These are phyloP conservation scores for Drosophila yooni DNA, from an alignment of 2,888 invertebrate genomes.

Conservation along the genomic window DNA sequence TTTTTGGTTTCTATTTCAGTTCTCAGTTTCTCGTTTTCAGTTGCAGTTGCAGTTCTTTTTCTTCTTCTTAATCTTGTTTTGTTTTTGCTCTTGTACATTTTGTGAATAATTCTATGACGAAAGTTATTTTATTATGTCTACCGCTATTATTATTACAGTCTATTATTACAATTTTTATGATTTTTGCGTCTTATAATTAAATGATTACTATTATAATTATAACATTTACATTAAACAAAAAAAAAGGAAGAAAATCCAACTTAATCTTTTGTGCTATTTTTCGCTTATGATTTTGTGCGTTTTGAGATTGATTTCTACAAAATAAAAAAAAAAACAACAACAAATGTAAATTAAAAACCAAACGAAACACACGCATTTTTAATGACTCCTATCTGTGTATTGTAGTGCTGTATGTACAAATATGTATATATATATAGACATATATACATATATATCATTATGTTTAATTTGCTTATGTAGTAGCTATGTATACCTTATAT, in stretches of 20 bases:
- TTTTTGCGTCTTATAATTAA: constrained; percentile 29
- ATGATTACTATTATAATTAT: constrained; percentile 25
- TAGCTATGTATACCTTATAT: constrained; percentile 22
- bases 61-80: constrained; percentile 1
- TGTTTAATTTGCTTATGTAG: constrained; percentile 32
- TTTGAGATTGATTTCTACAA: constrained; percentile 74
- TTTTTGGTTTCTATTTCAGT: constrained; percentile 40
- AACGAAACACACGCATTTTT: constrained; percentile 60
- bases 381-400: constrained; percentile 36
- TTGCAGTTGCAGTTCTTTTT: constrained; percentile 21
- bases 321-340: constrained; percentile 52
- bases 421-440: not conserved
- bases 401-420: constrained; percentile 18
- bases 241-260: not conserved
- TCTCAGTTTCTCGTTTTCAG: constrained; percentile 25
- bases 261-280: constrained; percentile 57
- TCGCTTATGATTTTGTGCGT: constrained; percentile 75
- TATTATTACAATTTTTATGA: constrained; percentile 24
- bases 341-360: constrained; percentile 63
- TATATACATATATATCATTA: not conserved
- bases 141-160: constrained; percentile 12
- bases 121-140: constrained; percentile 28
- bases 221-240: constrained; percentile 42
- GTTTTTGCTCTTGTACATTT: constrained; percentile 34
- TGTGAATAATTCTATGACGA: constrained; percentile 36